Evolutionary conservation across 2,888 invertebrate species (phyloP), one percentile per base, ranked within the genome.

Genomic region (Drosophila robusta): DNA sequence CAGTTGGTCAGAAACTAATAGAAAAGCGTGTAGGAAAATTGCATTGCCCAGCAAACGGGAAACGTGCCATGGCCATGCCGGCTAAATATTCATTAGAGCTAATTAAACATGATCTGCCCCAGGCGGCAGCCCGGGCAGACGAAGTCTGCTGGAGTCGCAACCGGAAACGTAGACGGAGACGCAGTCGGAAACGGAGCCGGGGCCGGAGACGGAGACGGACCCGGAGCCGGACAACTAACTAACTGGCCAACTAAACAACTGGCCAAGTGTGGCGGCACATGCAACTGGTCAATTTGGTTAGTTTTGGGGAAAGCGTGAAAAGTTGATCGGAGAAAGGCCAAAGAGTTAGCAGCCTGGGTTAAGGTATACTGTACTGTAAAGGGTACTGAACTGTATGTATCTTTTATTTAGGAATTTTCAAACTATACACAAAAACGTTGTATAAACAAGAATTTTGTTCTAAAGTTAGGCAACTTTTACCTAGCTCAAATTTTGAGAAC

Each of bases 51-150:
- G 57, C 56, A 63, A 56, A 45, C 44, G 46, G 46, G 36, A 70
- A 70, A 71, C 76, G 74, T 70, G 67, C 71, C 66, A 51, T 52
- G 62, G 57, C 62, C 62, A 56, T 69, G 51, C 58, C 61, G 64
- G 70, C 83, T 70, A 84, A 86, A 87, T 81, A 87, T 89, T 87
- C 89, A 86, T 88, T 88, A 89, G 84, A 70, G 76, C 80, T 87
- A 86, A 82, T 84, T 86, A 89, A 80, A 81, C 81, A 80, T 80
- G 85, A 89, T 85, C 87, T 68, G 82, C 70, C 73, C 65, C 65
- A 52, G 67, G 71, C 70, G 72, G 49, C 46, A 22, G 12, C 4
- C 49, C 32, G 29, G 34, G n/a, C 18, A 22, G 32, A 26, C n/a
- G 36, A 32, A 52, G 38, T 29, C 29, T 29, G 29, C 29, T 9